A percentile compares a stretch with the other conserved stretches of the same genome.
Evolutionary conservation across 1,140 invertebrate species (phyloP).

Genomic region (Bombus picipes): DNA sequence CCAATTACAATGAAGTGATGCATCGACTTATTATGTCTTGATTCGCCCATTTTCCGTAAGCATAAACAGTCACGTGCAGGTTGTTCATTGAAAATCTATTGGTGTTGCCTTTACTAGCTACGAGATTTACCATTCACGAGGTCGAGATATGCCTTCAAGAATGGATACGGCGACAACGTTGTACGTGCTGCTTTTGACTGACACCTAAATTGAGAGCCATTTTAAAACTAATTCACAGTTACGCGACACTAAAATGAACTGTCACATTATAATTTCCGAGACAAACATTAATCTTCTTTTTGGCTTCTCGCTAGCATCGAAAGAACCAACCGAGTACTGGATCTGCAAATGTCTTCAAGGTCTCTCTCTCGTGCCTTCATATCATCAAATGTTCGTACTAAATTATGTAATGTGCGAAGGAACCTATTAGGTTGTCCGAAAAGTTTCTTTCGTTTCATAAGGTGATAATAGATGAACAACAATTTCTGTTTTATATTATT

Average conservation of each 20-base stretch:
- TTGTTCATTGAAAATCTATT: slow-evolving; percentile 44
- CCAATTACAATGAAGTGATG: neutral
- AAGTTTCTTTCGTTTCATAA: no score
- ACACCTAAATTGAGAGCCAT: slow-evolving; percentile 52
- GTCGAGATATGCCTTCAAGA: slow-evolving; percentile 21
- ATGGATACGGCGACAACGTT: slow-evolving; percentile 48
- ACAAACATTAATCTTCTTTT: neutral
- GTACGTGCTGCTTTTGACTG: slow-evolving; percentile 22
- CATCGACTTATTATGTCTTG: neutral
- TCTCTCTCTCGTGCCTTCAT: neutral
- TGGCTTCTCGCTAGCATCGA: neutral
- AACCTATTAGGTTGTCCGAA: neutral
- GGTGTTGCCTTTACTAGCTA: slow-evolving; percentile 39
- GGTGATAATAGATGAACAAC: no score
- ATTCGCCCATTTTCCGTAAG: slow-evolving; percentile 27
- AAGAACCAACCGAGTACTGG: neutral
- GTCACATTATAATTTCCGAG: neutral
- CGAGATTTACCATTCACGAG: slow-evolving; percentile 43
- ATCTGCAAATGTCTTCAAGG: neutral
- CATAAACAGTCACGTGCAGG: slow-evolving; percentile 40
- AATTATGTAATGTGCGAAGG: neutral
- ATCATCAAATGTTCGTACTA: neutral
- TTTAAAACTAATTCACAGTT: slow-evolving; percentile 47
- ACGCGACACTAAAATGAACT: neutral
- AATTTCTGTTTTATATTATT: no score